phyloP scores from a whole-genome alignment of 23 tunicate species.

The Styela clava region DNA sequence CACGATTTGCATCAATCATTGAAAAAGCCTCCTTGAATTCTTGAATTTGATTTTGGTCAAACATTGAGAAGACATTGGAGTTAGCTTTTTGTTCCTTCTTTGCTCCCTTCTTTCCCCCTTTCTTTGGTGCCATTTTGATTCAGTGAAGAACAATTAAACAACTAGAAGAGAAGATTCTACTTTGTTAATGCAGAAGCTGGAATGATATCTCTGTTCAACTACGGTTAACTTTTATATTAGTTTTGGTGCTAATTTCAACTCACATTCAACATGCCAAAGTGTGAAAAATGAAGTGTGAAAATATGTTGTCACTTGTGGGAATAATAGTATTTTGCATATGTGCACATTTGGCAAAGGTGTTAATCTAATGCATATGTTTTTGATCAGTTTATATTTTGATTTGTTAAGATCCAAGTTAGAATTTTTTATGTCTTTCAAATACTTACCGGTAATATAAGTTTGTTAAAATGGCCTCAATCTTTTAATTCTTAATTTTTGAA shows the following conservation, averaged over 20 bases:
- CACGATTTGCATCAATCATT: conserved; percentile 86
- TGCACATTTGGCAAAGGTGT: too few relatives aligned
- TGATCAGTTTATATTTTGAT: too few relatives aligned
- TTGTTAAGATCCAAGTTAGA: too few relatives aligned
- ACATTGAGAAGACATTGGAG: conserved; percentile 94
- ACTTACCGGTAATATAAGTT: too few relatives aligned
- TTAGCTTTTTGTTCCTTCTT: conserved; percentile 88
- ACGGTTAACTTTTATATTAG: neutral
- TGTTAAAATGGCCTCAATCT: too few relatives aligned
- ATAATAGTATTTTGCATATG: too few relatives aligned
- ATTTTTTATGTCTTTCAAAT: too few relatives aligned
- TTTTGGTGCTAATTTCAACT: neutral
- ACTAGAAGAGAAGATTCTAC: neutral
- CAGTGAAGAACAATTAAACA: neutral
- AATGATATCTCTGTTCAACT: neutral
- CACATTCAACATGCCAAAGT: neutral
- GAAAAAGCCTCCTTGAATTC: conserved; percentile 97
- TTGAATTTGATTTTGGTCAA: conserved; percentile 94
- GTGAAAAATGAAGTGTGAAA: neutral
- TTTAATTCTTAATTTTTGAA: too few relatives aligned
- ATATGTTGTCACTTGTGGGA: neutral
- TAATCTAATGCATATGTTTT: neutral
- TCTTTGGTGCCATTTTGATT: conserved; percentile 38
- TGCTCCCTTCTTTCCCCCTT: conserved; percentile 56
- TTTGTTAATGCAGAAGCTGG: neutral